Conservation (phyloP, 2,888 invertebrate genomes). For the Harpagoxenus sublaevis region DNA sequence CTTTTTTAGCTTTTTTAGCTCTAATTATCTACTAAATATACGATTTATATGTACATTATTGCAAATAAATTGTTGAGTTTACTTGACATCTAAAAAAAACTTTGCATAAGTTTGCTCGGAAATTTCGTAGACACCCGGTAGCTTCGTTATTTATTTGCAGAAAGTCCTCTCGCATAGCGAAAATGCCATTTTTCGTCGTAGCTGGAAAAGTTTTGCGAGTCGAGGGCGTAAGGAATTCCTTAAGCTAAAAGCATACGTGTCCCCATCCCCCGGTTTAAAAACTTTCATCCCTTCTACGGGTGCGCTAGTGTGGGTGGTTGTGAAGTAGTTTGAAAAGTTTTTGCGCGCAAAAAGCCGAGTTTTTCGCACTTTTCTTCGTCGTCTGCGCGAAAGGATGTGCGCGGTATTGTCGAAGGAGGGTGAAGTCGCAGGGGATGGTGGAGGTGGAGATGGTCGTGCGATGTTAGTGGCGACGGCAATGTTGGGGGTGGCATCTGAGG, state of each 20-base stretch:
- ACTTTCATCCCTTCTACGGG: slow-evolving; percentile 59
- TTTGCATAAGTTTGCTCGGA: slow-evolving; percentile 24
- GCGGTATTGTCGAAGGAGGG: slow-evolving; percentile 62
- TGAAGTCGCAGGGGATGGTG: slow-evolving; percentile 65
- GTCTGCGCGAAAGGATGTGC: slow-evolving; percentile 71
- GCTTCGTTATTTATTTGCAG: slow-evolving; percentile 50
- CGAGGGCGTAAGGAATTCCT: slow-evolving; percentile 52
- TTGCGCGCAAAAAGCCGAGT: slow-evolving; percentile 80
- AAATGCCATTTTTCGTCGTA: slow-evolving; percentile 49
- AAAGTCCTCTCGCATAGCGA: slow-evolving; percentile 41
- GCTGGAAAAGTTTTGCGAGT: slow-evolving; percentile 48
- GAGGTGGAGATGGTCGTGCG: slow-evolving; percentile 63
- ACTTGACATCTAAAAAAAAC: slow-evolving; percentile 12
- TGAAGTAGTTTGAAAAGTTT: slow-evolving; percentile 79
- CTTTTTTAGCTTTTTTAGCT: too few relatives aligned
- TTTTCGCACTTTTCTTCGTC: slow-evolving; percentile 78
- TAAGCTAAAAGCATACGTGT: slow-evolving; percentile 50
- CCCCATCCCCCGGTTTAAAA: slow-evolving; percentile 53
- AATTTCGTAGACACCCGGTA: slow-evolving; percentile 33
- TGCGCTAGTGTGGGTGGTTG: slow-evolving; percentile 51
- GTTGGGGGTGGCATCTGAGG: slow-evolving; percentile 75
- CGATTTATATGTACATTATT: background rate
- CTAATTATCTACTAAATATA: slow-evolving; percentile 1
- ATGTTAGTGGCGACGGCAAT: slow-evolving; percentile 67
- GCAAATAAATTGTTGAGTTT: background rate